Evolutionary conservation across 1,140 invertebrate species (phyloP), one percentile per base, ranked within the genome.

Genomic region (Tetramorium alpestre): DNA sequence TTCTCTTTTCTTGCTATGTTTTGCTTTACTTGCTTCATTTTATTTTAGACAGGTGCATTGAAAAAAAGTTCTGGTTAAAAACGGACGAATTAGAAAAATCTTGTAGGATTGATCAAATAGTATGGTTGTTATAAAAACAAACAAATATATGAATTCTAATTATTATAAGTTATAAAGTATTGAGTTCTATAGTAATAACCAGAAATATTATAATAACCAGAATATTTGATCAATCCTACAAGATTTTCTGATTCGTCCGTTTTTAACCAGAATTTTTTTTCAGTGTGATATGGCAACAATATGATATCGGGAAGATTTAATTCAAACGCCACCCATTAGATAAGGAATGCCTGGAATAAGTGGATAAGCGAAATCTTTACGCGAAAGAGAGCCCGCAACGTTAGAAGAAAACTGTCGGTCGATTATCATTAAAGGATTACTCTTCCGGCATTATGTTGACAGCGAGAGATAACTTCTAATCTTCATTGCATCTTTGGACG

Each of bases 381-480:
- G 25, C 25, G 67, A 91, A 89, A 89, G 76, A 90, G 89, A 72
- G 65, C 62, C 69, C 76, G 87, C 84, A 86, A 87, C 56, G 81
- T 51, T 86, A 88, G 90, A 88, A 82, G 60, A 60, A 73, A 65
- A 86, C 58, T 64, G 85, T 73, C 70, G 84, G 56, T 87, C 87
- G 87, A 92, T 90, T 90, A 87, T 89, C 88, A 81, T 89, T 82
- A 82, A 84, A 87, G 92, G 88, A 93, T 93, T 93, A 92, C 88
- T 81, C 84, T 80, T 58, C 58, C 86, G 88, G 77, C 88, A 91
- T 92, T 91, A 91, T 91, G 73, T 88, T 77, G 54, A 75, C 33
- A 76, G 33, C 7, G 51, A 84, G 65, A 87, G 58, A 65, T 65
- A 28, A 22, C 75, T 33, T 33, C 33, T 33, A 62, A 88, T 22